Evolutionary conservation across 2,113 vertebrate species (phyloP).

Genomic region (Malurus cyaneus): DNA sequence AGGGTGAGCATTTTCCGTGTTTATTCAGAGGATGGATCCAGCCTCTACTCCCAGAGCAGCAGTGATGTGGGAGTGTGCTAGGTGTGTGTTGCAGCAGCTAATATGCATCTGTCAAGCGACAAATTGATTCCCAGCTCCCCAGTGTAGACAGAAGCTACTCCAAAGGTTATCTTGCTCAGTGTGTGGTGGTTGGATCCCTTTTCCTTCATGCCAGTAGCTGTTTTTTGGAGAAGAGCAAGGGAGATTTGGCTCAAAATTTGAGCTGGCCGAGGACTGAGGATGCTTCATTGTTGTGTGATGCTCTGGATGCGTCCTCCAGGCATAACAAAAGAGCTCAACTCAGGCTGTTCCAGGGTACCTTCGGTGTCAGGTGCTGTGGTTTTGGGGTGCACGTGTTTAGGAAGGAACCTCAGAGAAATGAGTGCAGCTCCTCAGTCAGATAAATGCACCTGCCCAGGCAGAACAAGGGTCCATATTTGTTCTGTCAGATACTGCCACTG

Average conservation of each 20-base stretch:
- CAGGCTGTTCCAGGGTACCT: rapidly evolving
- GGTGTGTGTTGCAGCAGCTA: not conserved
- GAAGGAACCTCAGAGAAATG: not conserved
- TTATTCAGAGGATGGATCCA: not conserved
- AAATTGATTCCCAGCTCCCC: not conserved
- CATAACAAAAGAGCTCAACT: not conserved
- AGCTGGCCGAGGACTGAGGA: not conserved
- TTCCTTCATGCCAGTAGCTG: rapidly evolving
- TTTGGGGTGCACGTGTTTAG: rapidly evolving
- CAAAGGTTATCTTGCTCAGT: rapidly evolving
- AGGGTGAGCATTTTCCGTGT: not conserved
- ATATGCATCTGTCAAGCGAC: not conserved
- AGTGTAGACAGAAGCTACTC: not conserved
- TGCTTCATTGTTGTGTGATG: not conserved
- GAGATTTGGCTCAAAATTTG: not conserved
- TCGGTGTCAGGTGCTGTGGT: not conserved
- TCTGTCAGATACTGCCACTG: not conserved
- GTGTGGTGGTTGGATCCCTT: not conserved
- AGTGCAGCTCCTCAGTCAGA: not conserved
- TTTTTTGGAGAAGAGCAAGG: not conserved
- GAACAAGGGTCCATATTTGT: not conserved
- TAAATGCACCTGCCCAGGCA: not conserved
- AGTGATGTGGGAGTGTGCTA: not conserved
- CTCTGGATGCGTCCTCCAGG: not conserved
- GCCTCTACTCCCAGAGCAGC: not conserved